Percentiles rank a stretch among this genome's conserved stretches.
Evolutionary conservation across 2,113 vertebrate genomes (phyloP).

Genomic region (Elephantulus edwardii): DNA sequence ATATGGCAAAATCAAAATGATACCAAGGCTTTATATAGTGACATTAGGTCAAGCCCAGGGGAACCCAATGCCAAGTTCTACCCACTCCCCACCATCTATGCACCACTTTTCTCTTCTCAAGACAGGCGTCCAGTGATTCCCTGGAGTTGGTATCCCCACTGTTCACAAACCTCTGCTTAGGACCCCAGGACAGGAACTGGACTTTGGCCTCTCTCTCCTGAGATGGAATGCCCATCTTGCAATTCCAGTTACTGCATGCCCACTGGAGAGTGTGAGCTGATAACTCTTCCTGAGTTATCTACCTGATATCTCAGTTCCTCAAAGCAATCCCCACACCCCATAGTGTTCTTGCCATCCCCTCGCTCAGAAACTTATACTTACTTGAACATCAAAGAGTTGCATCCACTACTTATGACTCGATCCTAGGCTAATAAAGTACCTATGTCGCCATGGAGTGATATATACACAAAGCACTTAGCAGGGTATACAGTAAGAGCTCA

Average conservation of each 20-base stretch:
- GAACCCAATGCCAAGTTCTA: neutral
- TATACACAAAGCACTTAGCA: neutral
- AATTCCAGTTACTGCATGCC: no score
- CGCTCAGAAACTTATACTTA: neutral
- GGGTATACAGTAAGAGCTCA: neutral
- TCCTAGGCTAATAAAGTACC: fast-evolving
- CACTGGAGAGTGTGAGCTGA: neutral
- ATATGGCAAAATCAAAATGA: neutral
- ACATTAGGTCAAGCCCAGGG: neutral
- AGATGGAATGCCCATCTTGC: neutral
- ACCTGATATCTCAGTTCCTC: neutral
- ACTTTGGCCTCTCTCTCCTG: neutral
- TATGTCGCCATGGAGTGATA: neutral
- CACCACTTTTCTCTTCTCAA: neutral
- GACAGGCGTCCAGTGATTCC: neutral
- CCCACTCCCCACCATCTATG: neutral
- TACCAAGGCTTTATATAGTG: neutral
- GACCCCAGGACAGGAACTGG: no score
- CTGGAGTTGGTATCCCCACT: neutral
- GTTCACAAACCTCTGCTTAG: neutral
- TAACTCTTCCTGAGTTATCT: neutral
- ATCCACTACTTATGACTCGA: fast-evolving
- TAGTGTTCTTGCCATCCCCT: neutral
- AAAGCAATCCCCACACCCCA: neutral
- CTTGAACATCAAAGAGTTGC: neutral